A percentile compares a stretch with the other conserved stretches of the same genome.
Evolutionary conservation across 1,140 invertebrate species (phyloP).

Genomic region (Sinonovacula constricta): DNA sequence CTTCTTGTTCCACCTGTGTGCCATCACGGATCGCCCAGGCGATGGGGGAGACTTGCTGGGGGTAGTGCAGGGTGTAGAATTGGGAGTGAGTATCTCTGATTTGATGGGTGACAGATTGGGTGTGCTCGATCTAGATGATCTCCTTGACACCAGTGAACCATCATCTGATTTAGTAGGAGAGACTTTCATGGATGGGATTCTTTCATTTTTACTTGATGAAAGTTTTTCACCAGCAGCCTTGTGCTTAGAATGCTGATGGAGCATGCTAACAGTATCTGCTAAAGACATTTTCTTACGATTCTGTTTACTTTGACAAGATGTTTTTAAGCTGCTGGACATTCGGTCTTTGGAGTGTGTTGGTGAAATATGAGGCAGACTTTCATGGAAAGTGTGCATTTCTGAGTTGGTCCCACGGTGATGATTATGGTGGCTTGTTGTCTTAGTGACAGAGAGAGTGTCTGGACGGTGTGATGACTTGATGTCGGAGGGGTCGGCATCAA

Average conservation of each 20-base stretch:
- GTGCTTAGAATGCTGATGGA: slow-evolving; percentile 1
- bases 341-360: no score
- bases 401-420: no score
- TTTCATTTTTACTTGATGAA: no score
- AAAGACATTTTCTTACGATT: no score
- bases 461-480: slow-evolving; percentile 16
- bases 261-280: slow-evolving; percentile 23
- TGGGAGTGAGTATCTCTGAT: slow-evolving; percentile 25
- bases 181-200: no score
- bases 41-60: slow-evolving; percentile 8
- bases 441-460: slow-evolving; percentile 6
- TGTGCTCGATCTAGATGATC: slow-evolving; percentile 19
- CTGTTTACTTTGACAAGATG: no score
- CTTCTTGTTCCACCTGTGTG: background rate
- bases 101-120: slow-evolving; percentile 19
- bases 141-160: background rate
- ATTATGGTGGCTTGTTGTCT: background rate
- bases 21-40: background rate
- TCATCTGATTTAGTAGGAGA: slow-evolving; percentile 16
- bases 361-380: no score
- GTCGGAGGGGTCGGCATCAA: no score
- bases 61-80: slow-evolving; percentile 14
- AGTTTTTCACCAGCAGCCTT: background rate
- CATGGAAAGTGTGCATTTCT: no score
- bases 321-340: no score